Percentiles rank a stretch among this genome's conserved stretches.
Evolutionary conservation across 2,113 vertebrate genomes (phyloP).

Genomic region (Vidua chalybeata): DNA sequence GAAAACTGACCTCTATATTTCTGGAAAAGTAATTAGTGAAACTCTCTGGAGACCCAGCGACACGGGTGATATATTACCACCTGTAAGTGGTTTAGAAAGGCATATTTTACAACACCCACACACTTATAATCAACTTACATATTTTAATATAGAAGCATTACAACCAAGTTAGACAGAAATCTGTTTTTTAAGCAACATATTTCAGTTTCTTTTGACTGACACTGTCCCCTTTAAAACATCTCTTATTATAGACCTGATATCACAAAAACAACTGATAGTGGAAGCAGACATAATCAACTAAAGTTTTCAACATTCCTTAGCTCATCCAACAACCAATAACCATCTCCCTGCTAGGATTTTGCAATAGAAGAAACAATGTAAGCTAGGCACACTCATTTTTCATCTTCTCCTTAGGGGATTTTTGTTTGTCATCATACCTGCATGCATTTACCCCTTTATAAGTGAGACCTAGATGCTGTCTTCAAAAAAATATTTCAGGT

Average conservation of each 20-base stretch:
- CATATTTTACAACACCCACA: slow-evolving; percentile 55
- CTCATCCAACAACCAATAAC: slow-evolving; percentile 65
- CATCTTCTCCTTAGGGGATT: slow-evolving; percentile 42
- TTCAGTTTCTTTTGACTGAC: slow-evolving; percentile 31
- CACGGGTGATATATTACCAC: slow-evolving; percentile 65
- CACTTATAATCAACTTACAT: slow-evolving; percentile 54
- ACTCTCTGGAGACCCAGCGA: slow-evolving; percentile 45
- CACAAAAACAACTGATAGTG: slow-evolving; percentile 54
- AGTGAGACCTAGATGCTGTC: slow-evolving; percentile 38
- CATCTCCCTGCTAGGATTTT: slow-evolving; percentile 51
- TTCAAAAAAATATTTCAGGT: slow-evolving; percentile 16
- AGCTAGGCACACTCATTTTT: slow-evolving; percentile 58
- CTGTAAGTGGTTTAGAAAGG: slow-evolving; percentile 59
- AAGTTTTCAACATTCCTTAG: slow-evolving; percentile 62
- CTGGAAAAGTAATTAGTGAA: slow-evolving; percentile 70
- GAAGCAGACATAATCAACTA: slow-evolving; percentile 49
- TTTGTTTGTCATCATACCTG: slow-evolving; percentile 55
- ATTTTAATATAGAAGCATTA: slow-evolving; percentile 54
- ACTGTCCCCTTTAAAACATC: slow-evolving; percentile 15
- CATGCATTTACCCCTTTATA: slow-evolving; percentile 43
- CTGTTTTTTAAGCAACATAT: slow-evolving; percentile 32
- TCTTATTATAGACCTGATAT: slow-evolving; percentile 16
- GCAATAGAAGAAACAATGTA: slow-evolving; percentile 65
- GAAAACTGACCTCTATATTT: slow-evolving; percentile 64
- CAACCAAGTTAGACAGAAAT: slow-evolving; percentile 42